Base-by-base conservation (phyloP, 2,888 invertebrate genomes). In the Quadroppia sp. region DNA sequence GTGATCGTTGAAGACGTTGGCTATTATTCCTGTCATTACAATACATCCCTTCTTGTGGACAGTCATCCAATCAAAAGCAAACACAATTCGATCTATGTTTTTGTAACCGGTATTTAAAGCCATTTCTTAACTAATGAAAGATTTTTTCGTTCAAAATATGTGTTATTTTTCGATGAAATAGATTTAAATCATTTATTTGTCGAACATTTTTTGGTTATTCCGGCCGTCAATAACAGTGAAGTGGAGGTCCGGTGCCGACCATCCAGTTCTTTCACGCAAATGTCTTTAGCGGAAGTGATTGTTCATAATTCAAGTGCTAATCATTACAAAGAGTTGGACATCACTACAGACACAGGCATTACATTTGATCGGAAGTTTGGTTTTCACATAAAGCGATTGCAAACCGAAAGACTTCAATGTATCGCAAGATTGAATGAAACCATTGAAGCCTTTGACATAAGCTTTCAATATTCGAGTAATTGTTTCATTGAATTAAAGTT, bases 231-330 rank as follows among this genome's bases (percentile, higher is more conserved):
- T 45, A 71, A 75, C 70, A 70, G 72, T 13, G 40, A 83, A 28
- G 82, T 84, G 0, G 79, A 84, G 0, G 84, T 89, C 77, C 88
- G 88, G 28, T 89, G 89, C 79, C 85, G 86, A 67, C 88, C 89
- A 6, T 86, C 88, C 1, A 85, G 86, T 67, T 88, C 88, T 1
- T 82, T 85, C 74, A 82, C 86, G 1, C 81, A 83, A 23, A 87
- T 89, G 3, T 15, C 15, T 56, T 28, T 56, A 56, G 13, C 6
- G 23, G 53, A 53, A 53, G 2, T 13, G 17, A 56, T 13, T 30
- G 17, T 7, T 20, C 15, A 59, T 15, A 53, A 53, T 23, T 20
- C 53, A 1, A 53, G 53, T 20, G 3, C 11, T 15, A 13, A 30
- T 15, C 1, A 40, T 20, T 64, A 40, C 40, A 23, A 13, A n/a